Conservation (phyloP, 2,113 vertebrate species). For the Varanus salvator region DNA sequence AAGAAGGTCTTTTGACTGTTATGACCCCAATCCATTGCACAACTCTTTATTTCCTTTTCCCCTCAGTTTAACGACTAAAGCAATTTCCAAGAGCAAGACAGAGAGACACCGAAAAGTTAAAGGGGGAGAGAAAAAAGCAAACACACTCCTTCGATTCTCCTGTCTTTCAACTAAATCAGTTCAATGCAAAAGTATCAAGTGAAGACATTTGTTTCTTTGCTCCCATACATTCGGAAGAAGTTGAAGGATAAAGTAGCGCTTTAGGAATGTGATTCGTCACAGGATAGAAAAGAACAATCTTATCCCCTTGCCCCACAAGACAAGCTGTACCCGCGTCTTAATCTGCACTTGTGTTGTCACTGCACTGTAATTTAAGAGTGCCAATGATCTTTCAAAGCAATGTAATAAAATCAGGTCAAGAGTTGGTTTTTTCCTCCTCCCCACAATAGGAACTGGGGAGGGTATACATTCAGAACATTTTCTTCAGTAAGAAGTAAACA, state of each 20-base stretch:
- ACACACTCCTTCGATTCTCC: background rate
- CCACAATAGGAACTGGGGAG: background rate
- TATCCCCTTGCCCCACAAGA: constrained; percentile 39
- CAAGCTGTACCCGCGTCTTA: constrained; percentile 43
- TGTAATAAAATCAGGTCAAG: constrained; percentile 14
- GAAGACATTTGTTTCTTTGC: constrained; percentile 31
- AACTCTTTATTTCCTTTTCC: constrained; percentile 51
- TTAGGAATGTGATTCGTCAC: constrained; percentile 45
- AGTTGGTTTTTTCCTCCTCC: background rate
- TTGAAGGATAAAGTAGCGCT: constrained; percentile 36
- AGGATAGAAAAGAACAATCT: constrained; percentile 42
- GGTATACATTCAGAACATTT: constrained; percentile 15
- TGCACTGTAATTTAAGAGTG: constrained; percentile 30
- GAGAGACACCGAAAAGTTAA: constrained; percentile 26
- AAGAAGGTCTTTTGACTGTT: constrained; percentile 22
- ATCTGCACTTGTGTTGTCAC: constrained; percentile 28
- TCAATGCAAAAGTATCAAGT: constrained; percentile 44
- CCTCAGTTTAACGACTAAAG: constrained; percentile 12
- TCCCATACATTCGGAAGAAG: constrained; percentile 8
- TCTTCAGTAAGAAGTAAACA: constrained; percentile 9
- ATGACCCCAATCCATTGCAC: constrained; percentile 6
- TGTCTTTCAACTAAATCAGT: background rate
- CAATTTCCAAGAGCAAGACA: background rate
- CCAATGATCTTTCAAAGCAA: constrained; percentile 33
- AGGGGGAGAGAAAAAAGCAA: background rate